These are phyloP conservation scores for Disparrhopalites patrizii DNA, from an alignment of 2,888 invertebrate species.

Conservation along the genomic window DNA sequence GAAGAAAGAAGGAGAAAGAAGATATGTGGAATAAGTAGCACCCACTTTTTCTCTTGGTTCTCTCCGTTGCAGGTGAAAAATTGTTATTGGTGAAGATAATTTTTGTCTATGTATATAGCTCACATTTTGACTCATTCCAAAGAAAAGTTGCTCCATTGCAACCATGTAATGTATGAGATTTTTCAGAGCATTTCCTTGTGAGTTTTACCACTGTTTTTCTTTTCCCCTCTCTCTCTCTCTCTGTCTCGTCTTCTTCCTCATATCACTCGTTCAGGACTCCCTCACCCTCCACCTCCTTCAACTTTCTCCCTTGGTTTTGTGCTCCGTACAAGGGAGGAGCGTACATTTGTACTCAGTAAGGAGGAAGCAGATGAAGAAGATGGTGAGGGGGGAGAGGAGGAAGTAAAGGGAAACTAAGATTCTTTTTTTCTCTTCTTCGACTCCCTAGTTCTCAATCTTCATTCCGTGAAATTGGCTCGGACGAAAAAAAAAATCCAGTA, in stretches of 20 bases:
- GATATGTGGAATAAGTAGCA: too few relatives aligned
- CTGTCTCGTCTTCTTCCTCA: background rate
- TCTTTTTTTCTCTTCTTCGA: constrained; percentile 10
- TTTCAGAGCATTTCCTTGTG: too few relatives aligned
- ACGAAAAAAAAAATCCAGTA: constrained; percentile 26
- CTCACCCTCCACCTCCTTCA: background rate
- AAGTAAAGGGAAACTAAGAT: constrained; percentile 3
- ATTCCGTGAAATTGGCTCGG: constrained; percentile 26
- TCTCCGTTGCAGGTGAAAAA: constrained; percentile 18
- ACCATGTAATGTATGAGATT: too few relatives aligned
- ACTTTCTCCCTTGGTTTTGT: too few relatives aligned
- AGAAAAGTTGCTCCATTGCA: too few relatives aligned
- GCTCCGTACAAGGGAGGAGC: too few relatives aligned
- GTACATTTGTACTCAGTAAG: too few relatives aligned
- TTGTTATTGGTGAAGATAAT: constrained; percentile 6
- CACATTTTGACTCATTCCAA: too few relatives aligned
- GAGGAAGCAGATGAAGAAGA: background rate
- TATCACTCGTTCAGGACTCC: too few relatives aligned
- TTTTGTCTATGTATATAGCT: background rate
- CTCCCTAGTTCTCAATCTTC: constrained; percentile 24
- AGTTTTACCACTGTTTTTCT: too few relatives aligned
- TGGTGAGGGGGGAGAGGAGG: background rate
- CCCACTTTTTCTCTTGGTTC: background rate
- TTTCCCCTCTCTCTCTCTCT: background rate
- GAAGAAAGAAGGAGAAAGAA: too few relatives aligned